Conservation (phyloP, 2,113 vertebrate genomes). For the Meleagris gallopavo region DNA sequence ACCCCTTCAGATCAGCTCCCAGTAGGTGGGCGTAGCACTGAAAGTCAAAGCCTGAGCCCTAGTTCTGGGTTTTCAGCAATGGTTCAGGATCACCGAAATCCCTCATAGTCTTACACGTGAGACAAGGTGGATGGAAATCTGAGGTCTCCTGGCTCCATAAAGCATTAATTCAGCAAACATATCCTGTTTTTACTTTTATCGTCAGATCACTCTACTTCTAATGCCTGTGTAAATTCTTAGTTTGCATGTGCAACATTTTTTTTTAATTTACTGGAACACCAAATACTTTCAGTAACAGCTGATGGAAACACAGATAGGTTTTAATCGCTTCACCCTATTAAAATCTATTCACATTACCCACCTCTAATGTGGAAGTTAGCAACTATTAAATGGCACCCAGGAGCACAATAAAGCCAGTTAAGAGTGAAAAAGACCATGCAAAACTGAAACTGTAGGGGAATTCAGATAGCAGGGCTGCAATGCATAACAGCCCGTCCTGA, state of each 20-base stretch:
- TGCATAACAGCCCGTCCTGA: not conserved
- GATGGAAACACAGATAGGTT: not conserved
- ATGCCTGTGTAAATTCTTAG: not conserved
- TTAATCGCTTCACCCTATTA: not conserved
- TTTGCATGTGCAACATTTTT: not conserved
- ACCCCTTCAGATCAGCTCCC: not conserved
- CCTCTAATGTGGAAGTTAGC: not conserved
- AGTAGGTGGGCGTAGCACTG: not conserved
- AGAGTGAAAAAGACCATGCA: not conserved
- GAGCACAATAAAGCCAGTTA: not conserved
- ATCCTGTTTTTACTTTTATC: not conserved
- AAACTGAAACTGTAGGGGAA: fast-evolving
- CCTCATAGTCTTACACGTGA: not conserved
- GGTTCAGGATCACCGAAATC: not conserved
- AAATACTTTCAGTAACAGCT: not conserved
- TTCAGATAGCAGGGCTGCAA: not conserved
- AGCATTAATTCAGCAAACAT: not conserved
- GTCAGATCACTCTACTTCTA: not conserved
- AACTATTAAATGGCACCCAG: not conserved
- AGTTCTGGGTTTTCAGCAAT: fast-evolving
- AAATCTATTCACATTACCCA: not conserved
- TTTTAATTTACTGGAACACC: not conserved
- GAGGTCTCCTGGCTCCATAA: not conserved
- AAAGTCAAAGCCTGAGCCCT: not conserved
- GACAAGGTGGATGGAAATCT: not conserved